Evolutionary conservation across 53 echinoderm and acorn worm genomes (phyloP).

Genomic region (Echinarachnius parma): DNA sequence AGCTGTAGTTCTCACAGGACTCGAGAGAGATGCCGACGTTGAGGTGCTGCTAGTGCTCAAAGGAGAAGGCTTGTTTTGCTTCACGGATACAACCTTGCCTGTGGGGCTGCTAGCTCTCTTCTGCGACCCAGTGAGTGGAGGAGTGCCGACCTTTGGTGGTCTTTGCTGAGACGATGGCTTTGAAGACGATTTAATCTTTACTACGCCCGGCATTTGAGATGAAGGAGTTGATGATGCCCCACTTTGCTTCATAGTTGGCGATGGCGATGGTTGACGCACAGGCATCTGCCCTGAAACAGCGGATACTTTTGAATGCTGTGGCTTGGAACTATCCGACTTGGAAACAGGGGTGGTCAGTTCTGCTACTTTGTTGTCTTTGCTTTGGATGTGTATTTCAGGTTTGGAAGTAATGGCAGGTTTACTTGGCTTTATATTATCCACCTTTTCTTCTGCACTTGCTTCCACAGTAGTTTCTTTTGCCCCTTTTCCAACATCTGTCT

Average conservation of each 20-base stretch:
- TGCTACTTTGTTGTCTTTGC: slow-evolving; percentile 24
- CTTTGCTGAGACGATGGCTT: slow-evolving; percentile 38
- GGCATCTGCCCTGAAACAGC: slow-evolving; percentile 8
- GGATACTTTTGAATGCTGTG: slow-evolving; percentile 9
- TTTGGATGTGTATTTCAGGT: slow-evolving; percentile 15
- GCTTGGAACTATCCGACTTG: slow-evolving; percentile 21
- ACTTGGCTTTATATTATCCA: slow-evolving; percentile 13
- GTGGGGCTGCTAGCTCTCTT: slow-evolving; percentile 41
- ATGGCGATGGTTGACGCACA: slow-evolving; percentile 22
- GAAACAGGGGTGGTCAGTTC: background rate
- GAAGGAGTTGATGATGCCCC: slow-evolving; percentile 7
- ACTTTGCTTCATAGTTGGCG: slow-evolving; percentile 13
- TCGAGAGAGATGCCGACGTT: slow-evolving; percentile 37
- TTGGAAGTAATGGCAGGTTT: slow-evolving; percentile 16
- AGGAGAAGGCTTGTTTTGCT: slow-evolving; percentile 39
- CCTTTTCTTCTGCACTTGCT: slow-evolving; percentile 28
- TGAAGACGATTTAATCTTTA: slow-evolving; percentile 30
- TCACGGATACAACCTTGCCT: slow-evolving; percentile 17
- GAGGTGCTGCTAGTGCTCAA: slow-evolving; percentile 22
- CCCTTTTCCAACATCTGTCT: slow-evolving; percentile 5
- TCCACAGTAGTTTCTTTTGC: slow-evolving; percentile 29
- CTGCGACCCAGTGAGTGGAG: slow-evolving; percentile 18
- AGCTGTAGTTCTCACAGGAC: slow-evolving; percentile 61
- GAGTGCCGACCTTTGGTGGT: slow-evolving; percentile 39
- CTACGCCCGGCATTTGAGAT: background rate